Base-by-base conservation (phyloP, 2,113 vertebrate species). In the Hiodon alosoides region DNA sequence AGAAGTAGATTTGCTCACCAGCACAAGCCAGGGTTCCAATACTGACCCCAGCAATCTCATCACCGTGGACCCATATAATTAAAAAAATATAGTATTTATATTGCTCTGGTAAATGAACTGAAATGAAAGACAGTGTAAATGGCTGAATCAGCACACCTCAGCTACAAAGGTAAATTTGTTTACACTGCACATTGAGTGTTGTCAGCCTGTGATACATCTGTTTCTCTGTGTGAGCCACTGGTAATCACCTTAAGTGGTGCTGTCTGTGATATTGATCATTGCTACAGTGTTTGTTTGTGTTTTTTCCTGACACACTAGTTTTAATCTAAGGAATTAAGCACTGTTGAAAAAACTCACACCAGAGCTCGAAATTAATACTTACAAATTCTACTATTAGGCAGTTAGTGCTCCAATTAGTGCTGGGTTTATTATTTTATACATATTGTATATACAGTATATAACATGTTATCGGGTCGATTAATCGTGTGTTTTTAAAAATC, bases 211-310 rank as follows among this genome's bases (percentile, higher is more conserved):
- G 5, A 71, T 76, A 52, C 62, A 9, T 76, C 9, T 71, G 48
- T 76, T 70, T 71, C 47, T 64, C 51, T 76, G 48, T 61, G 17
- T 47, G 71, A 70, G 53, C 59, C 65, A 59, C 68, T 58, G 71
- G n/a, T 76, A 76, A 76, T 76, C 67, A 9, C 59, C 67, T 69
- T 69, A 76, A 61, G 50, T 48, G 74, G 67, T 59, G 11, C 53
- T 64, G 71, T 76, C 17, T 62, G 48, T 62, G 50, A 17, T 16
- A 70, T 58, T 76, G 67, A 76, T 69, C 67, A 62, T 16, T 69
- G 74, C 54, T 59, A 31, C 7, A 48, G 48, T 73, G 61, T 73
- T 17, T 66, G 14, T 67, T 66, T 74, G 62, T 75, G 46, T 69
- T 64, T 59, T 31, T 65, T 52, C 55, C 57, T 69, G 74, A 58